These are phyloP conservation scores for Eupithecia subumbrata DNA, from an alignment of 2,888 invertebrate genomes.

Conservation along the genomic window DNA sequence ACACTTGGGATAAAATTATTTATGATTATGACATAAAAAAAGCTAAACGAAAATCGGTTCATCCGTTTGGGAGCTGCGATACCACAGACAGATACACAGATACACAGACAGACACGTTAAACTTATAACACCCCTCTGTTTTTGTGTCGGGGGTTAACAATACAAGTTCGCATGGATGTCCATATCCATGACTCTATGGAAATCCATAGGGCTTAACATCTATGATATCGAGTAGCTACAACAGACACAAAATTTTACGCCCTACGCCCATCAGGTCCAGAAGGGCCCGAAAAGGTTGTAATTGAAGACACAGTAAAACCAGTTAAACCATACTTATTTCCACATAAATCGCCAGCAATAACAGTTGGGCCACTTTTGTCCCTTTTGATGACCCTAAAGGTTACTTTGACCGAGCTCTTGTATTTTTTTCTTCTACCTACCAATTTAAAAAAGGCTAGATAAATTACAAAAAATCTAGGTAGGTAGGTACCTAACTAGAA, in stretches of 20 bases:
- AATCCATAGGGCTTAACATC: background rate
- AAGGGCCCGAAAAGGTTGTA: conserved; percentile 13
- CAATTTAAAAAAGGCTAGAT: no score
- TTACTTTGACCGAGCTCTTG: background rate
- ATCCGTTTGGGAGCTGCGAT: no score
- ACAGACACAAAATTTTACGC: conserved; percentile 1
- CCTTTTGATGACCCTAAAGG: background rate
- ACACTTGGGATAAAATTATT: no score
- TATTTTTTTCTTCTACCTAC: background rate
- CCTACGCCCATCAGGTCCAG: conserved; percentile 5
- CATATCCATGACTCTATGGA: no score
- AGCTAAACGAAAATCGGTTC: no score
- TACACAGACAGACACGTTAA: no score
- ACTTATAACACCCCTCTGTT: no score
- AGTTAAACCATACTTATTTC: conserved; percentile 13
- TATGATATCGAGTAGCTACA: background rate
- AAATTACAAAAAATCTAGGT: no score
- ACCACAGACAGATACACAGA: no score
- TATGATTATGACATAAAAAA: no score
- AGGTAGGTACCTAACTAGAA: no score
- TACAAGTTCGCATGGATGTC: background rate
- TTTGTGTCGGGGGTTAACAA: no score
- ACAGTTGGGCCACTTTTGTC: conserved; percentile 5
- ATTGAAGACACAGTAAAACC: conserved; percentile 11
- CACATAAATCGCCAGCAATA: conserved; percentile 10